A percentile compares a stretch with the other conserved stretches of the same genome.
phyloP scores from a whole-genome alignment of 2,888 invertebrate genomes.

The Tolmerus cingulatus region DNA sequence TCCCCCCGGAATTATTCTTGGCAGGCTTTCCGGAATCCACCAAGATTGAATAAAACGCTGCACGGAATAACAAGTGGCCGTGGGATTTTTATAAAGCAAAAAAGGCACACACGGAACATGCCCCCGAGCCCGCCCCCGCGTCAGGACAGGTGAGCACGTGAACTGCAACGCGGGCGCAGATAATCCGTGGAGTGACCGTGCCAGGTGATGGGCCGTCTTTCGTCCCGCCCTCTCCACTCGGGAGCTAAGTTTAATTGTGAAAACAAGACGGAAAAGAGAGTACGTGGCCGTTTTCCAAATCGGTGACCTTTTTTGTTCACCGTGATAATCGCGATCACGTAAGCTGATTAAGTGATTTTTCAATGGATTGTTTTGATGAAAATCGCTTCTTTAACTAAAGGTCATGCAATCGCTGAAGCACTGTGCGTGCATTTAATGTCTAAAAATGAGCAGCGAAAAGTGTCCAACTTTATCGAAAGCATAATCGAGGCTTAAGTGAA shows the following conservation, averaged over 20 bases:
- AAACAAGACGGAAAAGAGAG: background rate
- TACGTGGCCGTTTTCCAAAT: slow-evolving; percentile 5
- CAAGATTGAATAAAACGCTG: background rate
- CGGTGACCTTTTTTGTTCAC: slow-evolving; percentile 4
- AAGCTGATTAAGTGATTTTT: background rate
- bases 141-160: background rate
- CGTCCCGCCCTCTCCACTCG: background rate
- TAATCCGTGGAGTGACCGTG: background rate
- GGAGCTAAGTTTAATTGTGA: background rate
- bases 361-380: background rate
- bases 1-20: slow-evolving; percentile 10
- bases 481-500: background rate
- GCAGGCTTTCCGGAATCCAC: slow-evolving; percentile 22
- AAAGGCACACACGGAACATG: background rate
- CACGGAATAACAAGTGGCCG: slow-evolving; percentile 13
- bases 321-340: background rate
- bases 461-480: background rate
- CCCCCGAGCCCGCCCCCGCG: background rate
- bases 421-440: background rate
- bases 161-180: background rate
- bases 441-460: background rate
- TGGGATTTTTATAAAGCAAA: background rate
- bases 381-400: background rate
- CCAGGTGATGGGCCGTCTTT: background rate
- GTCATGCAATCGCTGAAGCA: background rate